These are phyloP conservation scores for Drosophila anomelani DNA, from an alignment of 2,888 invertebrate species.

Conservation along the genomic window DNA sequence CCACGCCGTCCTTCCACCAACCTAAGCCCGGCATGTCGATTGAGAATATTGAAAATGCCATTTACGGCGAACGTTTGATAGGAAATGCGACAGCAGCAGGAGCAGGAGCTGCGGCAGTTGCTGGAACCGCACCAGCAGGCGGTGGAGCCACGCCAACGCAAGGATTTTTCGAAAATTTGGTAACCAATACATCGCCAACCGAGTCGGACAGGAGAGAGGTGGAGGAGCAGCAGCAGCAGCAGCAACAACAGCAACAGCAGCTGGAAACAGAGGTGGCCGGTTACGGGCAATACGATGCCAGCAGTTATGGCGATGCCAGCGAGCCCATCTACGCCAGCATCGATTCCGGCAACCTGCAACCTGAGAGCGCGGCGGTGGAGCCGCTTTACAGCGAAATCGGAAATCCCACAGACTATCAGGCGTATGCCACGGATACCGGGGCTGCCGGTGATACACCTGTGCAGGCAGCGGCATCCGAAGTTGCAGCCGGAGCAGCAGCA, in stretches of 20 bases:
- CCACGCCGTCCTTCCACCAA: conserved; percentile 20
- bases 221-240: conserved; percentile 22
- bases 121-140: conserved; percentile 24
- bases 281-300: conserved; percentile 61
- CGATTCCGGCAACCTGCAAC: conserved; percentile 55
- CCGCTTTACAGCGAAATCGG: conserved; percentile 71
- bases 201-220: conserved; percentile 18
- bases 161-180: conserved; percentile 69
- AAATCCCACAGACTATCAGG: conserved; percentile 66
- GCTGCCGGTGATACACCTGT: conserved; percentile 30
- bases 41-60: conserved; percentile 84
- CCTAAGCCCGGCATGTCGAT: conserved; percentile 79
- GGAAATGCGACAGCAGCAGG: conserved; percentile 45
- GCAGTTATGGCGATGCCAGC: conserved; percentile 48
- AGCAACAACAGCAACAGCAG: conserved; percentile 11
- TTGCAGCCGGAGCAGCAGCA: conserved; percentile 16
- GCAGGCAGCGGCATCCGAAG: conserved; percentile 11
- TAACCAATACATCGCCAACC: conserved; percentile 42
- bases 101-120: conserved; percentile 27
- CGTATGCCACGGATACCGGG: conserved; percentile 58
- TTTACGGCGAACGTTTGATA: conserved; percentile 83
- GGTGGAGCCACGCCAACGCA: conserved; percentile 33
- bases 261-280: conserved; percentile 34
- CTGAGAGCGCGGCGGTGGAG: conserved; percentile 47
- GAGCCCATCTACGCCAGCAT: conserved; percentile 70